phyloP scores from a whole-genome alignment of 2,797 vertebrate species.

The Sebastes elongatus region DNA sequence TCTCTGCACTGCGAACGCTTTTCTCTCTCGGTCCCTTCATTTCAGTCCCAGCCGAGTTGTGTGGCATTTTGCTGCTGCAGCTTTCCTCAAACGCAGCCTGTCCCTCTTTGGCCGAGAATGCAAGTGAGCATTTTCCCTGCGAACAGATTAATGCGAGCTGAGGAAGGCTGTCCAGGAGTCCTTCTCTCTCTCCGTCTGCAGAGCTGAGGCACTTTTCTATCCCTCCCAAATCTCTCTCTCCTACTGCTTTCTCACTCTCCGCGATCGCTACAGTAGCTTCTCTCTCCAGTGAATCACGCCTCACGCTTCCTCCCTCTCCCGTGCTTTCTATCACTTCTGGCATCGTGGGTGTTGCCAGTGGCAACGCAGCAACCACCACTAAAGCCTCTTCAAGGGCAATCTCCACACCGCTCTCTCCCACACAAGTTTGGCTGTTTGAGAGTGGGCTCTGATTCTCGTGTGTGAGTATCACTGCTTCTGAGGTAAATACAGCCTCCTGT shows the following conservation, averaged over 20 bases:
- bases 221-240: slow-evolving; percentile 38
- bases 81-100: slow-evolving; percentile 60
- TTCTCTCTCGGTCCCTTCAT: slow-evolving; percentile 61
- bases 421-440: slow-evolving; percentile 61
- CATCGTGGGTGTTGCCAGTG: slow-evolving; percentile 84
- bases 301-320: slow-evolving; percentile 75
- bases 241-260: slow-evolving; percentile 54
- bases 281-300: slow-evolving; percentile 67
- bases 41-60: slow-evolving; percentile 70
- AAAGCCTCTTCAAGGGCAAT: slow-evolving; percentile 79
- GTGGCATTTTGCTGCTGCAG: slow-evolving; percentile 78
- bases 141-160: slow-evolving; percentile 62
- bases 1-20: slow-evolving; percentile 42
- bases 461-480: slow-evolving; percentile 54
- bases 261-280: slow-evolving; percentile 55
- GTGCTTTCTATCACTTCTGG: slow-evolving; percentile 82
- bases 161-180: slow-evolving; percentile 44
- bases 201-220: slow-evolving; percentile 53
- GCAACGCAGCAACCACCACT: slow-evolving; percentile 78
- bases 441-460: slow-evolving; percentile 56
- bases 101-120: slow-evolving; percentile 57
- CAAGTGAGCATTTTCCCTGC: slow-evolving; percentile 69
- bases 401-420: slow-evolving; percentile 70
- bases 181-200: slow-evolving; percentile 51
- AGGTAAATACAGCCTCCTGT: slow-evolving; percentile 50